Conservation (phyloP, 2,113 vertebrate genomes). For the Porphyrio hochstetteri region DNA sequence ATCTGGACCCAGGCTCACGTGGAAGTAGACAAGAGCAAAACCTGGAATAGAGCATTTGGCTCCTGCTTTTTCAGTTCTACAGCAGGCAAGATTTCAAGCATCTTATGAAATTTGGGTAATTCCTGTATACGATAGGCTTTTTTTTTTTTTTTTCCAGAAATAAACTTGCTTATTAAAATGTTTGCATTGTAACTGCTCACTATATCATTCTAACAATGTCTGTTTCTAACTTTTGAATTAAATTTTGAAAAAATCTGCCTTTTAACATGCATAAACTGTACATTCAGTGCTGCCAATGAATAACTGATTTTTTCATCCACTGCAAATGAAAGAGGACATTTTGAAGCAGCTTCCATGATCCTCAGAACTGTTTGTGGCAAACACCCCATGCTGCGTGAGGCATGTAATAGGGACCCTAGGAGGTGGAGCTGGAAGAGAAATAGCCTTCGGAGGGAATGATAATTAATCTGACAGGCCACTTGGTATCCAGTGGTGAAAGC, state of each 20-base stretch:
- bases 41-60: not conserved
- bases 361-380: not conserved
- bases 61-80: not conserved
- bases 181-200: not conserved
- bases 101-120: not conserved
- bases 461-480: slow-evolving; percentile 17
- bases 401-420: not conserved
- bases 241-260: not conserved
- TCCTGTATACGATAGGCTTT: not conserved
- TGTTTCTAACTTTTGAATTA: not conserved
- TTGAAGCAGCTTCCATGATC: not conserved
- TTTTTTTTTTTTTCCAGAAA: rapidly evolving
- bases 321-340: not conserved
- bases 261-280: not conserved
- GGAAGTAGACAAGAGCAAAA: not conserved
- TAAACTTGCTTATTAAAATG: not conserved
- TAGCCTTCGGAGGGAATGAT: not conserved
- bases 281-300: not conserved
- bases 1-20: not conserved
- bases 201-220: not conserved
- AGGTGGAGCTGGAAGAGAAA: not conserved
- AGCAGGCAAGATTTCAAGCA: not conserved
- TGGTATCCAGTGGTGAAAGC: not conserved
- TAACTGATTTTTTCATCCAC: not conserved
- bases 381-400: not conserved